Evolutionary conservation across 2,797 vertebrate genomes (phyloP), one percentile per base, ranked within the genome.

Genomic region (Malacoraja senta): DNA sequence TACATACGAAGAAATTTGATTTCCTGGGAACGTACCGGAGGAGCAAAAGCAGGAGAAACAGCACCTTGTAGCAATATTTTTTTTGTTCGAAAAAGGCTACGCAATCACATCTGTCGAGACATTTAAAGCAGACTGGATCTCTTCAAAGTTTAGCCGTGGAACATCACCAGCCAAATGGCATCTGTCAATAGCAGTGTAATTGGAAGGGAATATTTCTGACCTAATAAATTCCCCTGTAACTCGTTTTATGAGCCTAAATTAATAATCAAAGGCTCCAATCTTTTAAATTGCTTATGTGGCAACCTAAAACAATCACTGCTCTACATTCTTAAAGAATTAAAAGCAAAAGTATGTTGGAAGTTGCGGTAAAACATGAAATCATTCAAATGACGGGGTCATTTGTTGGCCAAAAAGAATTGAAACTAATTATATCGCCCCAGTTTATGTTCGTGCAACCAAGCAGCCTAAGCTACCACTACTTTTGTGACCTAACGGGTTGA

Each of bases 191-290:
- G 32, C 61, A 88, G 84, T 32, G 3, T 38, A 68, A 68, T 68
- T 88, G 63, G 84, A 88, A 53, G 84, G 84, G 32, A 88, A 21
- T 35, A 88, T 68, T n/a, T 68, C 61, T 76, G 72, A 76, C 71
- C 38, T 2, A 53, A 92, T 71, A 92, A 53, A 53, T 76, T n/a
- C 26, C 21, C 24, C 53, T 72, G 24, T 38, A 26, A 74, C 90
- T 32, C 38, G 90, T 29, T 91, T 91, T 53, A 88, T 65, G n/a
- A 88, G 63, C 84, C 63, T 68, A 68, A 21, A 35, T 68, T 63
- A 88, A 21, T 32, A 68, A 68, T 88, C n/a, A 88, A 68, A 63
- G n/a, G 19, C 84, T 68, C 84, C 63, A 32, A 32, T 32, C 63
- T 84, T 84, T 29, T 61, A 88, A 88, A 29, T 61, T 84, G 81